A percentile compares a stretch with the other conserved stretches of the same genome.
Conservation (phyloP, 1,140 invertebrate species). For the Eueides isabella region DNA sequence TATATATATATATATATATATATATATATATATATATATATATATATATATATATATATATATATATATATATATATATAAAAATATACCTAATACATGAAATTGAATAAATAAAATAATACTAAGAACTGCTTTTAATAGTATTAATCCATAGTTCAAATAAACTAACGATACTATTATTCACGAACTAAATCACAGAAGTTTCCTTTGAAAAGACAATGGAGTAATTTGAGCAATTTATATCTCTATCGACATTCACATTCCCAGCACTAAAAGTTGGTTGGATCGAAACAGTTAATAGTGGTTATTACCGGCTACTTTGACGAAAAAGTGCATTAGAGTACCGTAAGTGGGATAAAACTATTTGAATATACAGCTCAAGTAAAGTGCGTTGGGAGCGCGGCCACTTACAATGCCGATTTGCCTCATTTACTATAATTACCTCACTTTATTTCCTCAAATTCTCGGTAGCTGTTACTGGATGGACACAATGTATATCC, state of each 20-base stretch:
- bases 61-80: too few relatives aligned
- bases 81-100: too few relatives aligned
- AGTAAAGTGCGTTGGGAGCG: slow-evolving; percentile 69
- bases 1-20: too few relatives aligned
- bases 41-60: too few relatives aligned
- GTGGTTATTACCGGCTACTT: slow-evolving; percentile 70
- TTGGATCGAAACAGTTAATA: slow-evolving; percentile 71
- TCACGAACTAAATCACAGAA: slow-evolving; percentile 14
- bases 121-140: neutral
- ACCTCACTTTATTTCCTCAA: slow-evolving; percentile 54
- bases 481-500: neutral
- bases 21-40: too few relatives aligned
- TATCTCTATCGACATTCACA: slow-evolving; percentile 52
- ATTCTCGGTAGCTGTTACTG: slow-evolving; percentile 45
- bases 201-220: slow-evolving; percentile 39
- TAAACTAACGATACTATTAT: neutral
- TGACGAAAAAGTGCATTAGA: slow-evolving; percentile 77
- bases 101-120: too few relatives aligned
- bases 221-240: slow-evolving; percentile 53
- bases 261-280: slow-evolving; percentile 55
- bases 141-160: neutral
- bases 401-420: slow-evolving; percentile 66
- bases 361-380: slow-evolving; percentile 77
- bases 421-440: slow-evolving; percentile 70
- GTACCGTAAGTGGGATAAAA: slow-evolving; percentile 72